phyloP scores from a whole-genome alignment of 2,797 vertebrate species.

The Hypotaenidia okinawae region DNA sequence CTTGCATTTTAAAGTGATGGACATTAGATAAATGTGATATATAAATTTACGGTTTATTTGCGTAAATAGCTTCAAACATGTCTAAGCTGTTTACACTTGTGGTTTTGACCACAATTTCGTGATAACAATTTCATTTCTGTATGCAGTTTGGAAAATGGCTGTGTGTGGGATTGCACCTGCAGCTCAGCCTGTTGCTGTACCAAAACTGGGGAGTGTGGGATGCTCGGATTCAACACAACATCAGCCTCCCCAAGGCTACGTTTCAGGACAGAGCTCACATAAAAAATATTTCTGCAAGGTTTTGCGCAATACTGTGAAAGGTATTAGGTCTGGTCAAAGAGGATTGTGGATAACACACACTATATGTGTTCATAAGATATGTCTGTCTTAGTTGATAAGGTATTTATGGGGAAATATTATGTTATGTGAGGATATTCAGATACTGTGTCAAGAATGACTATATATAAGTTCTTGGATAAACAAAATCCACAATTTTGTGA shows the following conservation, averaged over 20 bases:
- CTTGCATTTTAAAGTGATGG: background rate
- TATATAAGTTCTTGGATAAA: background rate
- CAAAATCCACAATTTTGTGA: background rate
- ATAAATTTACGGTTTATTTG: background rate
- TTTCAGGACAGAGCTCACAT: background rate
- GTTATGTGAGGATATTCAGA: background rate
- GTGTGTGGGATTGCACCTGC: background rate
- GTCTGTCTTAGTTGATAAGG: background rate
- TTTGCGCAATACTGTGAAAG: background rate
- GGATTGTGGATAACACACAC: background rate
- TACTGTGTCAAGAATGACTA: background rate
- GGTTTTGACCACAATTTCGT: background rate
- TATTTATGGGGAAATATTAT: background rate
- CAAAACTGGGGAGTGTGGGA: background rate
- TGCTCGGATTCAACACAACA: fast-evolving
- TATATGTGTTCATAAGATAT: background rate
- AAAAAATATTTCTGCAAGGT: background rate
- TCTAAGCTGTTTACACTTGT: background rate
- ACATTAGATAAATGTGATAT: background rate
- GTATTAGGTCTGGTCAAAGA: background rate
- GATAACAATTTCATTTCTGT: background rate
- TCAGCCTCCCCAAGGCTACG: background rate
- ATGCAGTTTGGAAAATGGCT: background rate
- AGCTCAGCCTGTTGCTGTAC: background rate
- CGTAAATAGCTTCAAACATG: background rate